phyloP scores from a whole-genome alignment of 2,888 invertebrate species.

The Eucriotettix oculatus region DNA sequence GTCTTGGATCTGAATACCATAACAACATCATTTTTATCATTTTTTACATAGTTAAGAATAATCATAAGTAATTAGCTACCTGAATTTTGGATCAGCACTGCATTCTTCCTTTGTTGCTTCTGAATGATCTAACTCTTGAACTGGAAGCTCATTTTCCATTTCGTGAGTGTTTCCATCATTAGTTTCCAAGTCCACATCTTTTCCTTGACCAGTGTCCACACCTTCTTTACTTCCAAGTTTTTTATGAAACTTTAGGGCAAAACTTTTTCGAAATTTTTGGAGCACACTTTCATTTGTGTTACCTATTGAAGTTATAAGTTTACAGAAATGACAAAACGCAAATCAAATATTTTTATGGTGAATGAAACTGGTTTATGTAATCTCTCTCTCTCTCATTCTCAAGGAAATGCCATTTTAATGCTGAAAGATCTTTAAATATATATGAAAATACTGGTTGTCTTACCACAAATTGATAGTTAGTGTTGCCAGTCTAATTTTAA shows the following conservation, averaged over 20 bases:
- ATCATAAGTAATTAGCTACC: neutral
- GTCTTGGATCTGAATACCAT: no score
- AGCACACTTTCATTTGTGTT: slow-evolving; percentile 36
- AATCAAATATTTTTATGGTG: no score
- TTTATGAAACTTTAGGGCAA: slow-evolving; percentile 42
- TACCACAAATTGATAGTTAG: no score
- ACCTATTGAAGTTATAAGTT: slow-evolving; percentile 1
- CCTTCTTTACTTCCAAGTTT: slow-evolving; percentile 31
- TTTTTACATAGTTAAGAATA: no score
- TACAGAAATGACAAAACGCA: neutral
- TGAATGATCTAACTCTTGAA: neutral
- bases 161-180: neutral
- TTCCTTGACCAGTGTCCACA: slow-evolving; percentile 22
- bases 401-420: no score
- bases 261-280: slow-evolving; percentile 53
- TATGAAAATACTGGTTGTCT: no score
- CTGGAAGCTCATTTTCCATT: neutral
- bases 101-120: slow-evolving; percentile 18
- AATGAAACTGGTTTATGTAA: no score
- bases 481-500: no score
- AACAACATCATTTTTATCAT: no score
- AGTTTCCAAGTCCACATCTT: neutral
- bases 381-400: no score
- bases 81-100: slow-evolving; percentile 20
- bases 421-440: no score